A percentile compares a stretch with the other conserved stretches of the same genome.
phyloP scores from a whole-genome alignment of 2,797 vertebrate species.

The Phataginus tetradactyla region DNA sequence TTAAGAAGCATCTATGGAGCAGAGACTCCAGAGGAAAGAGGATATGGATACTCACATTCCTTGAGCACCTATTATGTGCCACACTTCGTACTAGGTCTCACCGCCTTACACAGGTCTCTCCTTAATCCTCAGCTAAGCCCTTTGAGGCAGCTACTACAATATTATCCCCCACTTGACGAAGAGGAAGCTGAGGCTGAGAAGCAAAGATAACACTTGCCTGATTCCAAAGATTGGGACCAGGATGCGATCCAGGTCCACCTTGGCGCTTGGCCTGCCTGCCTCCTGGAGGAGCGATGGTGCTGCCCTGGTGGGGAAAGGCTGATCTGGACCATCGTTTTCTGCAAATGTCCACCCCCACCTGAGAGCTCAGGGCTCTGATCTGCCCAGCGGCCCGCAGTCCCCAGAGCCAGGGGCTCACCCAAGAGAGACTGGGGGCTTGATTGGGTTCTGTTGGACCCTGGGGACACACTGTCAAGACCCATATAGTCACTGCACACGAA shows the following conservation, averaged over 20 bases:
- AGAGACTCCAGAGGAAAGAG: background rate
- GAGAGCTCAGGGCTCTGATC: background rate
- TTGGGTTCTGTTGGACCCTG: accelerated
- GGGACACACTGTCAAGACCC: background rate
- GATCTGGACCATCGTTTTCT: background rate
- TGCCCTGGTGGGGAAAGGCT: background rate
- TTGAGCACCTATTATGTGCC: background rate
- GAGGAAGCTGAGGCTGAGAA: background rate
- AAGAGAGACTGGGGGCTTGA: background rate
- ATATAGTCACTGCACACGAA: background rate
- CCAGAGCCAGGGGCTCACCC: background rate
- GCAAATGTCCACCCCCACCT: background rate
- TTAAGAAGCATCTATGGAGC: background rate
- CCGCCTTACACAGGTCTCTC: background rate
- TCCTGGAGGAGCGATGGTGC: accelerated
- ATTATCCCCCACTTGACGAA: background rate
- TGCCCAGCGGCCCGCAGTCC: background rate
- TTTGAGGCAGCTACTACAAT: background rate
- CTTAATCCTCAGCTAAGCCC: background rate
- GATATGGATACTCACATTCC: background rate
- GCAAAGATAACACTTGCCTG: background rate
- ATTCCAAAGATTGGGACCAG: background rate
- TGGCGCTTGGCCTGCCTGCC: background rate
- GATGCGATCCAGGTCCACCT: background rate
- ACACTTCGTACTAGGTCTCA: too few relatives aligned